Evolutionary conservation across 2,113 vertebrate species (phyloP).

Genomic region (Marmota monax): DNA sequence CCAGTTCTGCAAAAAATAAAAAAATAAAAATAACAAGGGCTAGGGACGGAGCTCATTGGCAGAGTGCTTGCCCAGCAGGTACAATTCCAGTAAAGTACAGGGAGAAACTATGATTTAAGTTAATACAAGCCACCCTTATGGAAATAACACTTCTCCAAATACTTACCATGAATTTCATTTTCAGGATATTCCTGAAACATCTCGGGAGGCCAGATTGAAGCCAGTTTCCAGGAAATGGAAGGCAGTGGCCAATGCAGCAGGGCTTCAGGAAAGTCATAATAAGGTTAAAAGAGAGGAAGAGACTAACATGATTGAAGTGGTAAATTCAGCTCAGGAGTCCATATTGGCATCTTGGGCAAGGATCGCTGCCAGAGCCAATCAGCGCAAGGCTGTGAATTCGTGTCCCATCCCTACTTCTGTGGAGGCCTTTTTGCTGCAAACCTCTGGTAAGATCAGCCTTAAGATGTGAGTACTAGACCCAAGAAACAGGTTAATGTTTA

Average conservation of each 20-base stretch:
- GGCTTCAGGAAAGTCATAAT: not conserved
- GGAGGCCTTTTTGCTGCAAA: constrained; percentile 56
- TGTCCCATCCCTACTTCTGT: not conserved
- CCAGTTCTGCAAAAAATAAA: too few relatives aligned
- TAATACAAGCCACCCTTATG: not conserved
- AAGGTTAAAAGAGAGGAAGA: not conserved
- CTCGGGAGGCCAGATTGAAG: not conserved
- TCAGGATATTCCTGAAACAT: constrained; percentile 41
- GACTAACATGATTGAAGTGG: not conserved
- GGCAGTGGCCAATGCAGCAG: not conserved
- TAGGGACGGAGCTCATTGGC: not conserved
- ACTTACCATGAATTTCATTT: not conserved
- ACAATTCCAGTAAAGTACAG: not conserved
- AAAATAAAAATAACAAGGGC: too few relatives aligned
- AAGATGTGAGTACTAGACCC: not conserved
- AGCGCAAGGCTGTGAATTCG: not conserved
- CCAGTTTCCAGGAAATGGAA: not conserved
- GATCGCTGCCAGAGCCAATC: constrained; percentile 32
- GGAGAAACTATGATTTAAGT: not conserved
- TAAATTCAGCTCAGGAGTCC: constrained; percentile 35
- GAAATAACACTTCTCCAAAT: not conserved
- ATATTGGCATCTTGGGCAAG: constrained; percentile 68
- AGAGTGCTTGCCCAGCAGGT: not conserved
- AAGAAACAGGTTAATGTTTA: not conserved
- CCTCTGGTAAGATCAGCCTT: constrained; percentile 66